Percentiles rank a stretch among this genome's conserved stretches.
These are phyloP conservation scores for Harmothoe impar DNA, from an alignment of 2,888 invertebrate genomes.

Conservation along the genomic window DNA sequence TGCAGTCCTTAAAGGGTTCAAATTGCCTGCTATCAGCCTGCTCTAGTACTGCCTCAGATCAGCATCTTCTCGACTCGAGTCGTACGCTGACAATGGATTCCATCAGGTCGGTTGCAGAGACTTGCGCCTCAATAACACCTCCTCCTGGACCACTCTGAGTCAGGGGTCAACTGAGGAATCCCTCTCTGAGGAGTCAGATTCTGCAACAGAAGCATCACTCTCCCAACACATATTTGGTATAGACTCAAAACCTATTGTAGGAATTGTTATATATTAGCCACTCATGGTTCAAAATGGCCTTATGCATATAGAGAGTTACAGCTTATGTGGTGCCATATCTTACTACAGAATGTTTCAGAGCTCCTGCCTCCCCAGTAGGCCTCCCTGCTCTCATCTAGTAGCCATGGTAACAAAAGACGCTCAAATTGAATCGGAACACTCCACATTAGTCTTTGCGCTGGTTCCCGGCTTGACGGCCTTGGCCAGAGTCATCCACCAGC, in stretches of 20 bases:
- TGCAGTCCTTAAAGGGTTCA: too few relatives aligned
- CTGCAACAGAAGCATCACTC: too few relatives aligned
- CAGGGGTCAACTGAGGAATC: too few relatives aligned
- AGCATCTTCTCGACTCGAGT: not conserved
- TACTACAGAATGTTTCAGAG: too few relatives aligned
- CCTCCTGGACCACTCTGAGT: not conserved
- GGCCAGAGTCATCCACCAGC: not conserved
- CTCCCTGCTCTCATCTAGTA: not conserved
- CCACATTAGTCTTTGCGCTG: constrained; percentile 10
- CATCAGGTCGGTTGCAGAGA: not conserved
- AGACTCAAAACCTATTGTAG: too few relatives aligned
- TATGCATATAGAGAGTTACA: too few relatives aligned
- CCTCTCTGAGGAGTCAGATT: too few relatives aligned
- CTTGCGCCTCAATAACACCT: not conserved
- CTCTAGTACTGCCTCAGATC: not conserved
- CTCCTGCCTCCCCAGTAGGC: too few relatives aligned
- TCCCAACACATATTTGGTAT: too few relatives aligned
- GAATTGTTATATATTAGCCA: too few relatives aligned
- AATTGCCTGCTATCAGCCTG: not conserved
- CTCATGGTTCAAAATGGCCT: too few relatives aligned
- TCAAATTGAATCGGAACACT: not conserved
- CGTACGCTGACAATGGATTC: not conserved
- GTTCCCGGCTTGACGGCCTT: not conserved
- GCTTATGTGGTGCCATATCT: too few relatives aligned
- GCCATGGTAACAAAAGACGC: constrained; percentile 1